These are phyloP conservation scores for Bolinopsis microptera DNA, from an alignment of 37 sponge, comb jelly and placozoan species.

Conservation along the genomic window DNA sequence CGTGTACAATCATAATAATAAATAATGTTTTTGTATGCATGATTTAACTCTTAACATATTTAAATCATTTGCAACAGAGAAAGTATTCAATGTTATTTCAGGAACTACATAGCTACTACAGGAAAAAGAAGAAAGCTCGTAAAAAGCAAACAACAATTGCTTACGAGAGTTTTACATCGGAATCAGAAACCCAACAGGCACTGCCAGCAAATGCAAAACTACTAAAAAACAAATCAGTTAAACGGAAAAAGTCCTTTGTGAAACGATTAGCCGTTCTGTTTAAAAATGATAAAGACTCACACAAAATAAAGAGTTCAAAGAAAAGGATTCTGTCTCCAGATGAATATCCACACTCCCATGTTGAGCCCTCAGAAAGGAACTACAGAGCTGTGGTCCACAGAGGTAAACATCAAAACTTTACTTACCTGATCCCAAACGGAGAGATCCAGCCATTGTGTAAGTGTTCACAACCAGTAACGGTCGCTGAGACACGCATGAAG, in stretches of 20 bases:
- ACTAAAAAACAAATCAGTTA: neutral
- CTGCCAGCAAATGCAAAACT: neutral
- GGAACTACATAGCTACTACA: neutral
- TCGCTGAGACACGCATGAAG: neutral
- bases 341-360: neutral
- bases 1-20: too few species aligned
- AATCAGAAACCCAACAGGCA: neutral
- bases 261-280: neutral
- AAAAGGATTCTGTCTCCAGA: neutral
- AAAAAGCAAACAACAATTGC: neutral
- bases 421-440: neutral
- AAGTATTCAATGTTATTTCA: too few species aligned
- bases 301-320: neutral
- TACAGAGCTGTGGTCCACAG: neutral
- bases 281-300: neutral
- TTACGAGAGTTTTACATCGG: neutral
- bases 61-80: too few species aligned
- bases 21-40: too few species aligned
- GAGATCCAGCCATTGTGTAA: neutral
- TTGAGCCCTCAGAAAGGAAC: neutral
- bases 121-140: neutral
- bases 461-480: neutral
- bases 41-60: too few species aligned
- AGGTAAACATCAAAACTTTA: neutral
- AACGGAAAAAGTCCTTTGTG: neutral